Percentiles rank a stretch among this genome's conserved stretches.
These are phyloP conservation scores for Augochlorella aurata DNA, from an alignment of 2,888 invertebrate genomes.

Conservation along the genomic window DNA sequence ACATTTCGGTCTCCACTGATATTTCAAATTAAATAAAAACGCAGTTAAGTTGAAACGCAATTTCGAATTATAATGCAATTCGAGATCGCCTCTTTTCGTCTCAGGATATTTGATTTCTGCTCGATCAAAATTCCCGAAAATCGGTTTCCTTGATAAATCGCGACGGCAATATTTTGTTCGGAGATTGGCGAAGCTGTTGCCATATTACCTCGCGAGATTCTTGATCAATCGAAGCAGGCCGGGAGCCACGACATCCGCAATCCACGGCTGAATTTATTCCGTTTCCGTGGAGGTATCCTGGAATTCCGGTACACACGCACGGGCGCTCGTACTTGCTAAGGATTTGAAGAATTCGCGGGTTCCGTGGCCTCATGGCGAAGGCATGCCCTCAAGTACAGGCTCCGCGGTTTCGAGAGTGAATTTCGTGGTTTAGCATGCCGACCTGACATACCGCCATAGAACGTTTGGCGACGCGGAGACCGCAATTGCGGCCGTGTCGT, in stretches of 20 bases:
- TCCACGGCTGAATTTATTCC: background rate
- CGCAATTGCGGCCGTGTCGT: constrained; percentile 57
- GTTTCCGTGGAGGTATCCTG: background rate
- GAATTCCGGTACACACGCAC: background rate
- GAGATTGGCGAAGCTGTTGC: no score
- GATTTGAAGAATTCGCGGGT: constrained; percentile 11
- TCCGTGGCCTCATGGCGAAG: background rate
- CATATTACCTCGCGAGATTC: background rate
- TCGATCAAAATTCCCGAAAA: background rate
- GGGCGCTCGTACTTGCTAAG: background rate
- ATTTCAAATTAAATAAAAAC: no score
- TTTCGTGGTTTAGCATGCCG: constrained; percentile 51
- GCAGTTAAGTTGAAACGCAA: no score
- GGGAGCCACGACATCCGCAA: background rate
- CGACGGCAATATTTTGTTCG: no score
- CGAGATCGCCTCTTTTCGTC: no score
- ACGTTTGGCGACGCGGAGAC: constrained; percentile 55
- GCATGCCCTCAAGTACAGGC: constrained; percentile 28
- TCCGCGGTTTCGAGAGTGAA: constrained; percentile 56
- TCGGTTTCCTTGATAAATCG: no score
- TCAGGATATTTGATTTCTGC: no score
- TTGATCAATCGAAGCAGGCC: background rate
- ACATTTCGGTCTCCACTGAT: no score
- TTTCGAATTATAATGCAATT: no score
- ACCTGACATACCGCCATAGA: constrained; percentile 51